A percentile compares a stretch with the other conserved stretches of the same genome.
Conservation (phyloP, 2,113 vertebrate genomes). For the Reinhardtius hippoglossoides region DNA sequence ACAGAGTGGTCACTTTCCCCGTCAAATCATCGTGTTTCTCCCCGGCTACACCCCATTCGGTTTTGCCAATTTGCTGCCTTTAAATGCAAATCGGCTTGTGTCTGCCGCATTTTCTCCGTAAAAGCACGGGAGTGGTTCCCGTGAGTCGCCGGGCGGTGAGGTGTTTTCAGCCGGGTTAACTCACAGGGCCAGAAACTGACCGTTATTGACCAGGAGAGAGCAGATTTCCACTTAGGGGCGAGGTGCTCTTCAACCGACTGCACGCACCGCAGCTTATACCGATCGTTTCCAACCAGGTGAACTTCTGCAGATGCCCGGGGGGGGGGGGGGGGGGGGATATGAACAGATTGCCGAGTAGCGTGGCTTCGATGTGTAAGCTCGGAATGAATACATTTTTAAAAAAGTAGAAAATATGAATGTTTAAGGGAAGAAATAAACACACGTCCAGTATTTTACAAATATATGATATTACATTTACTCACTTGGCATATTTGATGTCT, state of each 20-base stretch:
- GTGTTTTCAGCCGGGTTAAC: constrained; percentile 1
- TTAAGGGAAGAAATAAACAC: not conserved
- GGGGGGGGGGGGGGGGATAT: not conserved
- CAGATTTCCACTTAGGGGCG: not conserved
- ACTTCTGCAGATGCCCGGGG: not conserved
- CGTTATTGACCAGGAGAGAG: constrained; percentile 14
- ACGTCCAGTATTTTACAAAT: not conserved
- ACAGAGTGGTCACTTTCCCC: constrained; percentile 60
- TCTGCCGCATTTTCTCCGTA: constrained; percentile 31
- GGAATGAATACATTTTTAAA: not conserved
- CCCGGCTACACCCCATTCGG: constrained; percentile 17
- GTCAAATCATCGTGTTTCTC: constrained; percentile 72
- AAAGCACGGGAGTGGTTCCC: constrained; percentile 20
- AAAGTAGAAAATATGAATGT: not conserved
- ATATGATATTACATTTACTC: not conserved
- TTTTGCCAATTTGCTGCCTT: constrained; percentile 40
- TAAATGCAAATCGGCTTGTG: constrained; percentile 50
- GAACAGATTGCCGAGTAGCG: not conserved
- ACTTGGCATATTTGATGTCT: not conserved
- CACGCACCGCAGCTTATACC: not conserved
- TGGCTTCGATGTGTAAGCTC: not conserved
- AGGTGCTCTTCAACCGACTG: not conserved
- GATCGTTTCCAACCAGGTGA: not conserved
- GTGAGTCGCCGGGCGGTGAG: constrained; percentile 11
- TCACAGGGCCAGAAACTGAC: constrained; percentile 35